Evolutionary conservation across 1,140 invertebrate genomes (phyloP), one percentile per base, ranked within the genome.

Genomic region (Drosophila insularis): DNA sequence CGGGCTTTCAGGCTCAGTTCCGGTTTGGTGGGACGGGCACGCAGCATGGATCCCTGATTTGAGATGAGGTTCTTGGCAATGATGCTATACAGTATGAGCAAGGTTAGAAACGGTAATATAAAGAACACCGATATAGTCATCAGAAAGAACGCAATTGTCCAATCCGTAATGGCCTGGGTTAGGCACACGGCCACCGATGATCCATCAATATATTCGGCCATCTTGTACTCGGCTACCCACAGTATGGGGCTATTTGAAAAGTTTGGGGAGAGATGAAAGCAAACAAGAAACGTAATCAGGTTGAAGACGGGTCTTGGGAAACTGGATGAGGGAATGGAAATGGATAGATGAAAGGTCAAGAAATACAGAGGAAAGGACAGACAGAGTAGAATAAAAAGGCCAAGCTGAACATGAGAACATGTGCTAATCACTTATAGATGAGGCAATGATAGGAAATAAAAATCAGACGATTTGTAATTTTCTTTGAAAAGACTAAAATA

Each of bases 61-160:
- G 95, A 94, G 94, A 97, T 96, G 27, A 98, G 93, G 81, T 97
- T 96, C 67, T 94, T 94, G 0, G 96, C 96, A 69, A 98, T 98
- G 72, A 97, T 93, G 60, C 95, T 95, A 92, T 98, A 98, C 1
- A 98, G 92, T 5, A 95, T 93, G 17, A 98, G 93, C 32, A 98
- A 93, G 10, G 98, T 94, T 46, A 95, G 93, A 50, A 98, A 93
- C 1, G 97, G 97, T 10, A 97, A 91, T 78, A 97, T 94, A 93
- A 98, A 98, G 93, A 98, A 98, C 55, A 96, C 85, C 1, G 95
- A 93, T 75, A 96, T 96, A 80, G 95, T 96, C 69, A 95, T 93
- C 59, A 97, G 92, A 93, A 97, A 97, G 93, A 96, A 98, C 19
- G 95, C 92, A 5, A 95, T 94, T 19, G 95, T 94, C 95, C 96